A percentile compares a stretch with the other conserved stretches of the same genome.
Evolutionary conservation across 2,113 vertebrate species (phyloP).

Genomic region (Hassar affinis): DNA sequence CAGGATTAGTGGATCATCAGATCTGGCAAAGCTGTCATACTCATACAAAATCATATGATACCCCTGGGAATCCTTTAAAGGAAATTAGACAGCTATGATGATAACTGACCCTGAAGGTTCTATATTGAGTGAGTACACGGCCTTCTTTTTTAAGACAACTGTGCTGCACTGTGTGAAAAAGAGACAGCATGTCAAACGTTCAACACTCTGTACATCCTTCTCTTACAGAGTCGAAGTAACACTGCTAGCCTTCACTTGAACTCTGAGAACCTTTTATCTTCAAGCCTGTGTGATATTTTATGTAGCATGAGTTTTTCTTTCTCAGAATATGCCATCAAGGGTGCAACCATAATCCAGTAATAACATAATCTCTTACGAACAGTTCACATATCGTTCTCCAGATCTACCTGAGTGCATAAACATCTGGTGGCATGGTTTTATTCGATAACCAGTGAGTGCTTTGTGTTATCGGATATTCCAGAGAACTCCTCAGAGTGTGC

Average conservation of each 20-base stretch:
- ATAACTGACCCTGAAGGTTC: neutral
- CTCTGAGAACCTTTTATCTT: constrained; percentile 10
- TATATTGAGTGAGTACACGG: constrained; percentile 2
- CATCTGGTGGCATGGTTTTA: neutral
- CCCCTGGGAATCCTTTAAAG: constrained; percentile 4
- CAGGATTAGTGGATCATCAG: neutral
- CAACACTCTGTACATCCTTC: neutral
- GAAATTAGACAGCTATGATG: neutral
- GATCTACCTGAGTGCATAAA: neutral
- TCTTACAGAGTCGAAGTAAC: neutral
- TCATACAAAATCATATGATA: neutral
- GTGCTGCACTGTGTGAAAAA: constrained; percentile 4
- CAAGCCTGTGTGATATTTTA: constrained; percentile 6
- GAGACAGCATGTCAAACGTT: neutral
- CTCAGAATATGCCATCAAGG: neutral
- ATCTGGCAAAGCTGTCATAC: neutral
- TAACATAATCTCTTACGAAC: constrained; percentile 2
- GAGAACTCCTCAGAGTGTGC: constrained; percentile 14
- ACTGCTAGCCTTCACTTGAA: constrained; percentile 8
- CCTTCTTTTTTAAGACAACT: constrained; percentile 4
- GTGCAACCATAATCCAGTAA: neutral
- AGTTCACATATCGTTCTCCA: neutral
- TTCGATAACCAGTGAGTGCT: neutral
- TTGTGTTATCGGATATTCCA: constrained; percentile 24
- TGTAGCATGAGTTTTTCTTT: neutral